These are phyloP conservation scores for Drosophila pullipes DNA, from an alignment of 2,888 invertebrate genomes.

Conservation along the genomic window DNA sequence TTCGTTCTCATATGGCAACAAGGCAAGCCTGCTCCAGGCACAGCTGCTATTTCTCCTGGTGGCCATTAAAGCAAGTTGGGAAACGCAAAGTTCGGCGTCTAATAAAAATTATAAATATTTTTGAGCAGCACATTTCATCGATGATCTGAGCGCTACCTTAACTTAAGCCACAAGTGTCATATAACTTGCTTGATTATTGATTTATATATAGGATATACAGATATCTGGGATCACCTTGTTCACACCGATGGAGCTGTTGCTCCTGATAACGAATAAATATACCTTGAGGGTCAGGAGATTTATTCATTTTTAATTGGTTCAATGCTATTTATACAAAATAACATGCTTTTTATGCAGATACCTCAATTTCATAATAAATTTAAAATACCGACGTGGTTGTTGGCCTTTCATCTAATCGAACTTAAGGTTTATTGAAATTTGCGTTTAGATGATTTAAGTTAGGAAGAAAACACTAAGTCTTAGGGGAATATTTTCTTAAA, in stretches of 20 bases:
- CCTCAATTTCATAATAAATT: background rate
- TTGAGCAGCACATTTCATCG: background rate
- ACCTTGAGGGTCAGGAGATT: background rate
- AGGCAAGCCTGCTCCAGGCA: background rate
- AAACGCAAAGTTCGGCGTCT: background rate
- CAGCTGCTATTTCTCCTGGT: background rate
- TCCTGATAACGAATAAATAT: background rate
- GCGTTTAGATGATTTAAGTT: fast-evolving
- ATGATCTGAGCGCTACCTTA: background rate
- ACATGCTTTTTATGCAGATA: background rate
- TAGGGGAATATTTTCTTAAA: background rate
- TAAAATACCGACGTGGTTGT: fast-evolving
- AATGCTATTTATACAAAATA: no score
- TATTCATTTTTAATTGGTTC: background rate
- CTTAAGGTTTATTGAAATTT: background rate
- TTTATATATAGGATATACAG: background rate
- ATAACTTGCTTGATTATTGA: background rate
- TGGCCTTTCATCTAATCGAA: background rate
- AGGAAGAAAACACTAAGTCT: background rate
- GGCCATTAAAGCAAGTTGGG: background rate
- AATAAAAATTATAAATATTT: background rate
- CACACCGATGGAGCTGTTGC: background rate
- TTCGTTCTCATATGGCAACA: background rate
- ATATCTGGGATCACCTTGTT: background rate
- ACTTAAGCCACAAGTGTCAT: background rate